Conservation (phyloP, 2,113 vertebrate genomes). For the Solea senegalensis region DNA sequence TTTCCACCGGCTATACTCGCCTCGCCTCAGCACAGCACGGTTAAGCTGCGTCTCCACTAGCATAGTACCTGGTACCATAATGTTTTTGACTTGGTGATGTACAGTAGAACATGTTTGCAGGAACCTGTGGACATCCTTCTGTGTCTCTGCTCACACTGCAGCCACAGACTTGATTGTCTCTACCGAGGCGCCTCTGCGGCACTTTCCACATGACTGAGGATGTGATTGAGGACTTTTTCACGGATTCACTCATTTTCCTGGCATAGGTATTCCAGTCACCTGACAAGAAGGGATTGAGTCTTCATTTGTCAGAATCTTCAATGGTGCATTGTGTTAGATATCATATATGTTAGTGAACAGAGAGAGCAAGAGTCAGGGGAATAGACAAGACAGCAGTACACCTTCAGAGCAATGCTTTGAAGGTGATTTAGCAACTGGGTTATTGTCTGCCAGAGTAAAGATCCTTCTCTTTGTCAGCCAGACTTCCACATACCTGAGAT, state of each 20-base stretch:
- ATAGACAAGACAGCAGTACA: conserved; percentile 52
- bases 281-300: conserved; percentile 44
- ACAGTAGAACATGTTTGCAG: neutral
- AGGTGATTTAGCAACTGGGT: conserved; percentile 46
- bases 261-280: conserved; percentile 53
- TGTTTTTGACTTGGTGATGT: conserved; percentile 18
- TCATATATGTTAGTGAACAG: conserved; percentile 56
- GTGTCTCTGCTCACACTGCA: neutral
- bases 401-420: neutral
- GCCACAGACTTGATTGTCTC: conserved; percentile 10
- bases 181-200: conserved; percentile 22
- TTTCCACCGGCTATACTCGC: too few species aligned
- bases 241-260: conserved; percentile 46
- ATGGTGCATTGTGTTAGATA: conserved; percentile 47
- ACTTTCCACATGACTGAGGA: conserved; percentile 40
- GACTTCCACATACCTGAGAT: conserved; percentile 10
- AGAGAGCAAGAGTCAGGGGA: conserved; percentile 52
- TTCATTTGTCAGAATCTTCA: conserved; percentile 49
- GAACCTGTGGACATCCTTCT: conserved; percentile 11
- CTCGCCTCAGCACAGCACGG: too few species aligned
- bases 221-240: conserved; percentile 53
- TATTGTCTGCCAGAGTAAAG: conserved; percentile 53
- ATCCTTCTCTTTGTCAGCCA: conserved; percentile 38
- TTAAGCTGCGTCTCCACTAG: too few species aligned
- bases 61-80: neutral